Percentiles rank a stretch among this genome's conserved stretches.
Conservation (phyloP, 1,140 invertebrate species). For the Melipona quadrifasciata region DNA sequence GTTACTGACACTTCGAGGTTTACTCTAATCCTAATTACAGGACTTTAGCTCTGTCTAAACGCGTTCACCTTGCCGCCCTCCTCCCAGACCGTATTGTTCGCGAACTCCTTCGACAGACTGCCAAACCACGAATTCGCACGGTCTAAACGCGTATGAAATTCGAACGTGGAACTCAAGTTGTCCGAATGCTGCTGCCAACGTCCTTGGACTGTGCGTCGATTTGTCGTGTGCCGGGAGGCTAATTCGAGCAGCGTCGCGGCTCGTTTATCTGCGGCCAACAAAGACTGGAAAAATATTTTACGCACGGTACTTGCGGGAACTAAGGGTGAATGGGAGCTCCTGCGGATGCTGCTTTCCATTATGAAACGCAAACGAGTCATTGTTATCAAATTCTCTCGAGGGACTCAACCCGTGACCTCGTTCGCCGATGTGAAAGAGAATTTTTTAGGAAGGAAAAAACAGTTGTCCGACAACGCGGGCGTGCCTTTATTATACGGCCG, state of each 20-base stretch:
- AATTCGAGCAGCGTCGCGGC: background rate
- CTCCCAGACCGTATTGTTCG: too few species aligned
- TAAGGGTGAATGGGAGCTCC: background rate
- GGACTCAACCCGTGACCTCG: background rate
- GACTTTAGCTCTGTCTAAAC: too few species aligned
- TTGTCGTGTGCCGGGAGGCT: background rate
- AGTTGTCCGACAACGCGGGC: background rate
- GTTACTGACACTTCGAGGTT: background rate
- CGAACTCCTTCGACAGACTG: background rate
- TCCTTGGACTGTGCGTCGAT: background rate
- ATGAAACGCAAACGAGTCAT: slow-evolving; percentile 20
- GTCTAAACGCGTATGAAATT: background rate
- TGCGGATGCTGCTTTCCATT: background rate
- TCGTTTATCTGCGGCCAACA: background rate
- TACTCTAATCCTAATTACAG: background rate
- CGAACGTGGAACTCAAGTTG: background rate
- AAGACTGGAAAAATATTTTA: background rate
- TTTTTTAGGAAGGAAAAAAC: slow-evolving; percentile 21
- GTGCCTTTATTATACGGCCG: background rate
- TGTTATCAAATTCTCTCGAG: slow-evolving; percentile 37
- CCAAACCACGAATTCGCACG: too few species aligned
- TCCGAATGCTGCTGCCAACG: background rate
- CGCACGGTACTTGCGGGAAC: background rate
- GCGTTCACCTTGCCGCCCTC: background rate
- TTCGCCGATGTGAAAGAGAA: slow-evolving; percentile 12